Percentiles rank a stretch among this genome's conserved stretches.
Conservation (phyloP, 2,113 vertebrate genomes). For the Microtus richardsoni region DNA sequence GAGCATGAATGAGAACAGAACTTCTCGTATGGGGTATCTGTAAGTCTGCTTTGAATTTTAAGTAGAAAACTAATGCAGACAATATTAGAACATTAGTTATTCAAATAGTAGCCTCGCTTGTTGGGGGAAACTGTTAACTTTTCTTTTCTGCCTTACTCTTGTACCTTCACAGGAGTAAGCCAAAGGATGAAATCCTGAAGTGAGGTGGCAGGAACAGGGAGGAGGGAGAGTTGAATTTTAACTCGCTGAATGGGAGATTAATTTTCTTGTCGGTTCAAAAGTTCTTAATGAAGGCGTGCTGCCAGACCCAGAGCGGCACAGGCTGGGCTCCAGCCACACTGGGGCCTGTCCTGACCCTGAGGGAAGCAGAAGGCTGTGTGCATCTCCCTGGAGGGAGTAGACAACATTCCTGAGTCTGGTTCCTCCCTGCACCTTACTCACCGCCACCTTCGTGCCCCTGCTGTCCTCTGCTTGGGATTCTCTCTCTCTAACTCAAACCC, state of each 20-base stretch:
- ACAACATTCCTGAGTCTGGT: accelerated
- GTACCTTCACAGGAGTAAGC: neutral
- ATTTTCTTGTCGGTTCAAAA: conserved; percentile 57
- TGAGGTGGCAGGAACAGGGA: too few species aligned
- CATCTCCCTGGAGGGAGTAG: neutral
- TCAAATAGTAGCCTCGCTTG: neutral
- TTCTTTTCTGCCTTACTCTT: neutral
- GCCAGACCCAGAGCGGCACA: neutral
- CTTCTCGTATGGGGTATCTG: neutral
- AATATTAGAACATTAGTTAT: neutral
- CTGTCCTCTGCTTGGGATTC: neutral
- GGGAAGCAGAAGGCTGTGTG: neutral
- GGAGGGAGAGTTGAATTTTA: conserved; percentile 49
- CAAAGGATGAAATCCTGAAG: neutral
- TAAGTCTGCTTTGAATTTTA: conserved; percentile 44
- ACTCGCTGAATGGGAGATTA: conserved; percentile 10
- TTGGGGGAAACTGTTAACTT: neutral
- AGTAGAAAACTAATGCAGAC: conserved; percentile 30
- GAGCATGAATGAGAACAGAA: neutral
- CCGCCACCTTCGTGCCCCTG: neutral
- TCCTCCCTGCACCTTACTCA: accelerated
- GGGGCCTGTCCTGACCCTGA: neutral
- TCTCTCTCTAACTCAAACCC: neutral
- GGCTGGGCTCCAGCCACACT: neutral
- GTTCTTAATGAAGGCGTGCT: conserved; percentile 33